Evolutionary conservation across 1,140 invertebrate genomes (phyloP).

Genomic region (Drosophila murphyi): DNA sequence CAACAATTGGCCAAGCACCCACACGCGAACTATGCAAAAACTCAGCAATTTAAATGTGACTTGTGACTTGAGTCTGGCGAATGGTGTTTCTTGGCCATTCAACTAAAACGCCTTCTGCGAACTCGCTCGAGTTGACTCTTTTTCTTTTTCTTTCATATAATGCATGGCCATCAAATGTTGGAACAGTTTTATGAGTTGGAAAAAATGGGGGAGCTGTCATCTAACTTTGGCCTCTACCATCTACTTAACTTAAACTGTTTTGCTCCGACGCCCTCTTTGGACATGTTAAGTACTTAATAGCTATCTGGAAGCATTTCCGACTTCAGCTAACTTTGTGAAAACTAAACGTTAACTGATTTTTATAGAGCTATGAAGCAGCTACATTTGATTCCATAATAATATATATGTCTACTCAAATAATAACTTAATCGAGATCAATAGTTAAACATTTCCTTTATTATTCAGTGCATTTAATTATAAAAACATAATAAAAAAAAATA

Average conservation of each 20-base stretch:
- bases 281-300: not conserved
- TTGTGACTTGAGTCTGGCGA: not conserved
- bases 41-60: conserved; percentile 25
- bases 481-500: too few species aligned
- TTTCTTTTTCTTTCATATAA: conserved; percentile 8
- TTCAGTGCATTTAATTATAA: too few species aligned
- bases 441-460: too few species aligned
- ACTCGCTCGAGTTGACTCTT: not conserved
- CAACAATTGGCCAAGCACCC: conserved; percentile 40
- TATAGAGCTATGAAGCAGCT: too few species aligned
- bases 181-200: not conserved
- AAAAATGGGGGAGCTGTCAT: not conserved
- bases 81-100: not conserved
- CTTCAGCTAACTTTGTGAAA: not conserved
- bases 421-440: too few species aligned
- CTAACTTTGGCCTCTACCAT: not conserved
- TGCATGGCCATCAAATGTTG: not conserved
- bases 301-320: not conserved
- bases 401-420: too few species aligned
- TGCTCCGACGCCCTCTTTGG: not conserved
- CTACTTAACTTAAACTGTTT: conserved; percentile 13
- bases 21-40: conserved; percentile 6
- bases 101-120: conserved; percentile 6
- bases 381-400: too few species aligned
- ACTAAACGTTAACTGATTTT: not conserved